Percentiles rank a stretch among this genome's conserved stretches.
These are phyloP conservation scores for Acleris emargana DNA, from an alignment of 2,888 invertebrate genomes.

Conservation along the genomic window DNA sequence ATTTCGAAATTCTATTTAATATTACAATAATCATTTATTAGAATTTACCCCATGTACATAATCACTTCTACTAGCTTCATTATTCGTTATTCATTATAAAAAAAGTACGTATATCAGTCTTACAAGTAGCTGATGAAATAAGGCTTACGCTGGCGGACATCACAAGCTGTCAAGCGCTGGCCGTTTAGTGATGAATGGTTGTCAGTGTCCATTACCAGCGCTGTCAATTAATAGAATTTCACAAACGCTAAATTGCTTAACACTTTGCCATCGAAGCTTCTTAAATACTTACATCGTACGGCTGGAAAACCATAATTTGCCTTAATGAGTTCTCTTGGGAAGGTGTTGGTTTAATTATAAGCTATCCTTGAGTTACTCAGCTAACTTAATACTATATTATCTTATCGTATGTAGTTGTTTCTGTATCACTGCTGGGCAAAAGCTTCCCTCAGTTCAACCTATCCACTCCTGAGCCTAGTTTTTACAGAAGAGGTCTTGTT, in stretches of 20 bases:
- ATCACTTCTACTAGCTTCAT: background rate
- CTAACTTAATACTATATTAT: too few relatives aligned
- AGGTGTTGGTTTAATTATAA: too few relatives aligned
- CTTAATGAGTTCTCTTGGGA: background rate
- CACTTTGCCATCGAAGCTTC: slow-evolving; percentile 38
- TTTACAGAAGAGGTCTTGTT: too few relatives aligned
- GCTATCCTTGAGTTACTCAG: too few relatives aligned
- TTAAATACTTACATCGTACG: slow-evolving; percentile 6
- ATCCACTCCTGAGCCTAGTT: too few relatives aligned
- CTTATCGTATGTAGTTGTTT: too few relatives aligned
- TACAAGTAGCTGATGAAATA: slow-evolving; percentile 24
- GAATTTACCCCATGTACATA: too few relatives aligned
- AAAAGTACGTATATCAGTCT: background rate
- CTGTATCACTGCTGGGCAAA: too few relatives aligned
- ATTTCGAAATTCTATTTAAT: too few relatives aligned
- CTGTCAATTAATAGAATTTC: slow-evolving; percentile 54
- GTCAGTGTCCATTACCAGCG: slow-evolving; percentile 57
- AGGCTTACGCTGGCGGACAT: slow-evolving; percentile 38
- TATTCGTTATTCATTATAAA: background rate
- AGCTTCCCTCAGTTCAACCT: too few relatives aligned
- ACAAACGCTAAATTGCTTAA: slow-evolving; percentile 58
- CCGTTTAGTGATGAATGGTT: slow-evolving; percentile 58
- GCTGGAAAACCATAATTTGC: background rate
- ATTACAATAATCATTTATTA: too few relatives aligned
- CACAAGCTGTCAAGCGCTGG: slow-evolving; percentile 46